phyloP scores from a whole-genome alignment of 1,140 invertebrate species.

The Thereuonema tuberculata region DNA sequence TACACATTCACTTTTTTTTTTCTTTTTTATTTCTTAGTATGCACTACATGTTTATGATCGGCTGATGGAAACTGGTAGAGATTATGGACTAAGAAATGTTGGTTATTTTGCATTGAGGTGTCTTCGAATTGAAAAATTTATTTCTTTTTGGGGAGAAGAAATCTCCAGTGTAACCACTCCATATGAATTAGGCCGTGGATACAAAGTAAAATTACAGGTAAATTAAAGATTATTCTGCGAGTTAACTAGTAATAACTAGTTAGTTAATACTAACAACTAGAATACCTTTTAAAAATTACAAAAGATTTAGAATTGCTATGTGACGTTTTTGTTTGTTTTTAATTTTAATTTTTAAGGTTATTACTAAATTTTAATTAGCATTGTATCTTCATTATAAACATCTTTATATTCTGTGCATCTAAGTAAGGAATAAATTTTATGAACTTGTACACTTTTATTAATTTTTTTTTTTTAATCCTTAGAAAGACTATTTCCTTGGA shows the following conservation, averaged over 20 bases:
- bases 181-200: constrained; percentile 40
- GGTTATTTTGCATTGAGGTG: constrained; percentile 39
- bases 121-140: constrained; percentile 44
- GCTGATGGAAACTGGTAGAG: constrained; percentile 36
- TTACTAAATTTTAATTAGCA: no score
- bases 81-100: constrained; percentile 40
- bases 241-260: constrained; percentile 17
- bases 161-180: constrained; percentile 40
- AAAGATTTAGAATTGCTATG: no score
- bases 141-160: constrained; percentile 45
- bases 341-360: no score
- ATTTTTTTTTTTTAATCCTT: background rate
- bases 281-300: background rate
- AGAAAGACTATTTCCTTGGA: constrained; percentile 34
- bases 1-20: no score
- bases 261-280: background rate
- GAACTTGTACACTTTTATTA: no score
- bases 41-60: constrained; percentile 43
- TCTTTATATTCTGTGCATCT: no score
- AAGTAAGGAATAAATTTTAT: no score
- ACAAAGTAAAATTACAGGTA: constrained; percentile 41
- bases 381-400: no score
- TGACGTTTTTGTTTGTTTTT: no score
- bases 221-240: no score
- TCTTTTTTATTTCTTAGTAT: constrained; percentile 29